Evolutionary conservation across 2,113 vertebrate genomes (phyloP).

Genomic region (Chlorocebus sabaeus): DNA sequence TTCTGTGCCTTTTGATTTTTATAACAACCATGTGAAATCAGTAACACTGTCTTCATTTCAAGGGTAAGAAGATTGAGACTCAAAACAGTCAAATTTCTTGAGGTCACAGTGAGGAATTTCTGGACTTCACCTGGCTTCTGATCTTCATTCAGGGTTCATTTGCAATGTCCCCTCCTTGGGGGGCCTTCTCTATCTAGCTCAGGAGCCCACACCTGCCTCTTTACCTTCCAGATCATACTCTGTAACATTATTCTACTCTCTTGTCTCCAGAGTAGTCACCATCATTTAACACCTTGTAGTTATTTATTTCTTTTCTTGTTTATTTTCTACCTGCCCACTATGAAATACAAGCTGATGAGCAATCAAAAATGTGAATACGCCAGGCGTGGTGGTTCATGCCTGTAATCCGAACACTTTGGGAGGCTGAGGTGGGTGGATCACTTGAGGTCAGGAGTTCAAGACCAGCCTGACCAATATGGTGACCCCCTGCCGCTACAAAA

Average conservation of each 20-base stretch:
- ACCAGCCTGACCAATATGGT: too few species aligned
- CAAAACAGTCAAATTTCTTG: neutral
- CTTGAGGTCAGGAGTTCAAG: too few species aligned
- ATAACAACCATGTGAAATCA: neutral
- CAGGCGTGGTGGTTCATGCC: too few species aligned
- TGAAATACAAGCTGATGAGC: neutral
- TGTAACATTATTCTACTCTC: accelerated
- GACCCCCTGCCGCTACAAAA: too few species aligned
- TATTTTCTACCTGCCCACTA: neutral
- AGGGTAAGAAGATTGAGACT: neutral
- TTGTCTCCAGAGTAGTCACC: neutral
- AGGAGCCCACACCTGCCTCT: neutral
- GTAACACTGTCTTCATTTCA: neutral
- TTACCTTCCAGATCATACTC: neutral
- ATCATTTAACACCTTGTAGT: neutral
- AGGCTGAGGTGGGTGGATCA: too few species aligned
- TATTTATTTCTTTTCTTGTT: neutral
- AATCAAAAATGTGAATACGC: neutral
- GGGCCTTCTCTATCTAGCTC: neutral
- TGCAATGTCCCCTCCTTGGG: neutral
- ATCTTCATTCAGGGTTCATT: neutral
- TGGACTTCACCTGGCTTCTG: neutral
- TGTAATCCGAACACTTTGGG: too few species aligned
- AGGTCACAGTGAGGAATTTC: neutral
- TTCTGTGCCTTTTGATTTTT: neutral